Evolutionary conservation across 2,113 vertebrate genomes (phyloP).

Genomic region (Emydocephalus ijimae): DNA sequence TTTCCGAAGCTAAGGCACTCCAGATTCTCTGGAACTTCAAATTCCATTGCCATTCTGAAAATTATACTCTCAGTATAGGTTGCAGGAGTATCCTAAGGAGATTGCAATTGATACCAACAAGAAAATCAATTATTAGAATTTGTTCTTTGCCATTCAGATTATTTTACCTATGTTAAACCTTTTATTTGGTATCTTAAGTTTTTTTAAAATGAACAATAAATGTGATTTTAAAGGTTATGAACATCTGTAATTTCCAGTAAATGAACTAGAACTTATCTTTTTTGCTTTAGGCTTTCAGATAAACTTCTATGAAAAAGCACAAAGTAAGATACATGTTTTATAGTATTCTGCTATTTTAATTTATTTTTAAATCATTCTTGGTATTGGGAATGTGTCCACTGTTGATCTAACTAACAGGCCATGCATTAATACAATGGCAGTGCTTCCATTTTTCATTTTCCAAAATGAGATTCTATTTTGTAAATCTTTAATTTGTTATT

Average conservation of each 20-base stretch:
- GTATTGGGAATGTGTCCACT: constrained; percentile 62
- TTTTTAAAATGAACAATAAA: constrained; percentile 36
- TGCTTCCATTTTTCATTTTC: constrained; percentile 57
- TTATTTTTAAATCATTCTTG: constrained; percentile 56
- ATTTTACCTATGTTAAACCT: constrained; percentile 22
- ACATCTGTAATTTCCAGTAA: constrained; percentile 56
- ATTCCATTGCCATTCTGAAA: background rate
- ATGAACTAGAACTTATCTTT: constrained; percentile 64
- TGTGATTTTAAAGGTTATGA: constrained; percentile 51
- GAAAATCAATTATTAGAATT: background rate
- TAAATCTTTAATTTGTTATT: background rate
- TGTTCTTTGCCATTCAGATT: background rate
- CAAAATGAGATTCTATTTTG: background rate
- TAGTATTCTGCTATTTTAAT: constrained; percentile 53
- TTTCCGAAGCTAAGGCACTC: background rate
- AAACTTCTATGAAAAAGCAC: constrained; percentile 67
- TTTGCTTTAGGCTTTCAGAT: constrained; percentile 69
- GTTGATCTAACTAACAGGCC: constrained; percentile 55
- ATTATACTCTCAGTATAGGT: background rate
- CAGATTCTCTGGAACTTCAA: background rate
- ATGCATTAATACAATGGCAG: constrained; percentile 33
- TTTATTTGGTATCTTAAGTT: constrained; percentile 49
- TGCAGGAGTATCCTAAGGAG: background rate
- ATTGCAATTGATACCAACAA: constrained; percentile 12
- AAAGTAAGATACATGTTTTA: constrained; percentile 63